Evolutionary conservation across 2,888 invertebrate genomes (phyloP).

Genomic region (Halictus ligatus): DNA sequence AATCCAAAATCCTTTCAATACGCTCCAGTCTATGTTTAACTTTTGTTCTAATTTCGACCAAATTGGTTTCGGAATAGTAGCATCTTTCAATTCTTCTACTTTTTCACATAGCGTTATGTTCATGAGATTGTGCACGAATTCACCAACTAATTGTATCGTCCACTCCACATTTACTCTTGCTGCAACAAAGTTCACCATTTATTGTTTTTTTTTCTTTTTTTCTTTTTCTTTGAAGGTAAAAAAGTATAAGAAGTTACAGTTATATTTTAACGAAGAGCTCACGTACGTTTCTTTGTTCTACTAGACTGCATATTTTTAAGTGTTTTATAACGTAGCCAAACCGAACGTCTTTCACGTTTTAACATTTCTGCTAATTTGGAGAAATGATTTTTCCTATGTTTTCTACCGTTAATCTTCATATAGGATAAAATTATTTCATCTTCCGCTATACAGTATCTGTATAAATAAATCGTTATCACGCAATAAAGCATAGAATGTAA

Average conservation of each 20-base stretch:
- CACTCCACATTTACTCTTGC: slow-evolving; percentile 59
- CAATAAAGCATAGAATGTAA: not conserved
- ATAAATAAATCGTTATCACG: not conserved
- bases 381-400: slow-evolving; percentile 55
- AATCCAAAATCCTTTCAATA: slow-evolving; percentile 75
- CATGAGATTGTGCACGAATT: slow-evolving; percentile 72
- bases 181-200: slow-evolving; percentile 38
- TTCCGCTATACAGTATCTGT: slow-evolving; percentile 11
- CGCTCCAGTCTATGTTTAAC: slow-evolving; percentile 62
- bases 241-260: not conserved
- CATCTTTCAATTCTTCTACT: slow-evolving; percentile 75
- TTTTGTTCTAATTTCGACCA: slow-evolving; percentile 76
- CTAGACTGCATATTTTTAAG: slow-evolving; percentile 44
- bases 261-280: not conserved
- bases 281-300: slow-evolving; percentile 9
- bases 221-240: not conserved
- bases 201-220: too few species aligned
- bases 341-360: slow-evolving; percentile 67
- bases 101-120: slow-evolving; percentile 68
- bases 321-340: slow-evolving; percentile 66
- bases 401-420: not conserved
- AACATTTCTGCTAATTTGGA: slow-evolving; percentile 69
- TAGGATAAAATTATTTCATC: slow-evolving; percentile 25
- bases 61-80: slow-evolving; percentile 70
- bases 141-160: slow-evolving; percentile 65